Evolutionary conservation across 2,797 vertebrate species (phyloP).

Genomic region (Pangasius krempfi): DNA sequence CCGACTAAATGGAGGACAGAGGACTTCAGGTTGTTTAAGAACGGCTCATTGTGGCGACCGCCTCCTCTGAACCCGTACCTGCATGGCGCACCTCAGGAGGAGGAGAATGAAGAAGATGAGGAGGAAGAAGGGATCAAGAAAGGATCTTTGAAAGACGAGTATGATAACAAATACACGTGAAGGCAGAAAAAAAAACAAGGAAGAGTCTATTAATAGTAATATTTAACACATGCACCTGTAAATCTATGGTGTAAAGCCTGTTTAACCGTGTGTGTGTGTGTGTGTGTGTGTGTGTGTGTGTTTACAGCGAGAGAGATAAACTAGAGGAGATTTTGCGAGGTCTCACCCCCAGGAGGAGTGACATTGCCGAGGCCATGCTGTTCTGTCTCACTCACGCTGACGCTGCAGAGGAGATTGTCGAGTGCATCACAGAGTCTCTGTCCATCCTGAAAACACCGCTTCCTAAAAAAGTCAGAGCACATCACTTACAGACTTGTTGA

Average conservation of each 20-base stretch:
- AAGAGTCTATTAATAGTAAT: neutral
- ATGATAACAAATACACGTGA: slow-evolving; percentile 57
- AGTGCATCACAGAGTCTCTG: slow-evolving; percentile 93
- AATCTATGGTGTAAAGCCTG: neutral
- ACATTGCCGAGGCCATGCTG: slow-evolving; percentile 95
- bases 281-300: slow-evolving; percentile 9
- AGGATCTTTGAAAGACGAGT: slow-evolving; percentile 97
- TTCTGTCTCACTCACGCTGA: slow-evolving; percentile 95
- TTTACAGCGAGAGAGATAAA: slow-evolving; percentile 90
- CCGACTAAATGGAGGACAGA: slow-evolving; percentile 96
- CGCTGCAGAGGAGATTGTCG: slow-evolving; percentile 97
- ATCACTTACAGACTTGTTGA: too few species aligned
- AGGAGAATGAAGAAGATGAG: slow-evolving; percentile 85
- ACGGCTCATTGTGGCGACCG: slow-evolving; percentile 95
- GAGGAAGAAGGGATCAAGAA: slow-evolving; percentile 92
- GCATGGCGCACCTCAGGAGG: slow-evolving; percentile 93
- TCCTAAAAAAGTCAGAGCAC: slow-evolving; percentile 87
- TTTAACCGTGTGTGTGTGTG: neutral
- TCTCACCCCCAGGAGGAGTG: slow-evolving; percentile 90
- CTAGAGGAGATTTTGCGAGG: slow-evolving; percentile 93
- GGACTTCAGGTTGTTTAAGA: slow-evolving; percentile 98
- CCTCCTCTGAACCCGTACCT: slow-evolving; percentile 95
- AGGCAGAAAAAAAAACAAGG: neutral
- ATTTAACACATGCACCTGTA: neutral
- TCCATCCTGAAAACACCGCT: slow-evolving; percentile 98